These are phyloP conservation scores for Emys orbicularis DNA, from an alignment of 2,797 vertebrate species.

Conservation along the genomic window DNA sequence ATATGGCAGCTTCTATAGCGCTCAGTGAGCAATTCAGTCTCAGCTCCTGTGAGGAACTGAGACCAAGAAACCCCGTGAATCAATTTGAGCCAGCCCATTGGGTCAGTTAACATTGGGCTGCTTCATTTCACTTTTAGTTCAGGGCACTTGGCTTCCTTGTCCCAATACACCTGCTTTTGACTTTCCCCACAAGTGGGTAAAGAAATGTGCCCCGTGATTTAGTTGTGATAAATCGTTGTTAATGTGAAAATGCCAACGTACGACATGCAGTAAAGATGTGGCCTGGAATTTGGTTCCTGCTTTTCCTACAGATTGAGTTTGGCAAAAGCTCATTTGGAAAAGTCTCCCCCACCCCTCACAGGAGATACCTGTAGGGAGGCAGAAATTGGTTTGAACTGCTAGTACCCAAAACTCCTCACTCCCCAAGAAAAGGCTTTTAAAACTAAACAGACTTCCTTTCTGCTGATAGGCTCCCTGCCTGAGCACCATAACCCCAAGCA, in stretches of 20 bases:
- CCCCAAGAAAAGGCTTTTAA: background rate
- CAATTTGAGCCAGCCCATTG: constrained; percentile 30
- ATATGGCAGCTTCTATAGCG: background rate
- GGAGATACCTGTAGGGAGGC: background rate
- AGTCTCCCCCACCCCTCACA: background rate
- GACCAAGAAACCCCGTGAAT: constrained; percentile 40
- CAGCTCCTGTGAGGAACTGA: background rate
- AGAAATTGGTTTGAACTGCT: background rate
- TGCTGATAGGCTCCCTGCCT: background rate
- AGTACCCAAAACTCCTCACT: background rate
- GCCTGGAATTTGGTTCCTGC: constrained; percentile 14
- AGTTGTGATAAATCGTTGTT: background rate
- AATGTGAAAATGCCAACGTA: constrained; percentile 4
- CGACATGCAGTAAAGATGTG: constrained; percentile 2
- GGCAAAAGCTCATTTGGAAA: constrained; percentile 21
- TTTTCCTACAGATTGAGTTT: background rate
- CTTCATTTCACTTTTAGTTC: constrained; percentile 65
- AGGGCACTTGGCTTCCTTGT: constrained; percentile 66
- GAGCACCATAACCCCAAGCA: background rate
- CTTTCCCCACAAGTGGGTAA: constrained; percentile 36
- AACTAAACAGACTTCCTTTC: background rate
- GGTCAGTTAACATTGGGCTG: constrained; percentile 40
- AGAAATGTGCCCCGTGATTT: background rate
- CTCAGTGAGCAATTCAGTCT: background rate
- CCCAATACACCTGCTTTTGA: constrained; percentile 63